phyloP scores from a whole-genome alignment of 1,140 invertebrate genomes.

The Neodiprion fabricii region DNA sequence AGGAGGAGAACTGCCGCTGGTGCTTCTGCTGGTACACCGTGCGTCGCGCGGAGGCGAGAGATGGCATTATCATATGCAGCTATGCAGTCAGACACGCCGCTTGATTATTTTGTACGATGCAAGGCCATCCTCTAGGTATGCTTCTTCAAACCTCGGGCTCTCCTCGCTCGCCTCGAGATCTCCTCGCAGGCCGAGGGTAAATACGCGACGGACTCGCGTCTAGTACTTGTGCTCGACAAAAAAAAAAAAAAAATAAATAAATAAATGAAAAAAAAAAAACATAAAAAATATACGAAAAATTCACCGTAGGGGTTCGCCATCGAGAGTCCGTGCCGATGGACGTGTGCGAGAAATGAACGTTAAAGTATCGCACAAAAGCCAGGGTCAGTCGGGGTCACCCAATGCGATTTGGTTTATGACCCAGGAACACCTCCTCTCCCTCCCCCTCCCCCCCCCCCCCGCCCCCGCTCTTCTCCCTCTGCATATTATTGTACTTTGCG shows the following conservation, averaged over 20 bases:
- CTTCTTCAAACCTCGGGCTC: constrained; percentile 31
- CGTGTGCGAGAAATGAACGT: constrained; percentile 2
- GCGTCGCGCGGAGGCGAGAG: constrained; percentile 8
- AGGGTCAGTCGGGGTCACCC: constrained; percentile 37
- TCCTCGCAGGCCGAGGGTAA: no score
- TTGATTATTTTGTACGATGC: constrained; percentile 50
- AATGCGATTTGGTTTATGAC: constrained; percentile 45
- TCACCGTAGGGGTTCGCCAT: no score
- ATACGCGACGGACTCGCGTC: no score
- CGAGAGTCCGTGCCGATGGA: no score
- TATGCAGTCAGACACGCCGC: constrained; percentile 46
- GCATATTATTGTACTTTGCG: constrained; percentile 38
- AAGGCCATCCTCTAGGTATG: constrained; percentile 41
- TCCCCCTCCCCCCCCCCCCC: not conserved
- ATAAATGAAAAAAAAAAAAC: no score
- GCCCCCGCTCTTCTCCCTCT: not conserved
- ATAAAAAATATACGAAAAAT: no score
- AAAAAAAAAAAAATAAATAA: no score
- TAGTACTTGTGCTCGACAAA: no score
- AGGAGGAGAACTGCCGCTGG: constrained; percentile 13
- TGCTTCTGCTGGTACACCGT: constrained; percentile 22
- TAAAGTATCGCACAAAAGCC: constrained; percentile 14
- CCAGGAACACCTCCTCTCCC: constrained; percentile 25
- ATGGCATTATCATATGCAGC: constrained; percentile 47
- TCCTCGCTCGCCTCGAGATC: constrained; percentile 30